Evolutionary conservation across 2,888 invertebrate species (phyloP).

Genomic region (Sinohyriopsis cumingii): DNA sequence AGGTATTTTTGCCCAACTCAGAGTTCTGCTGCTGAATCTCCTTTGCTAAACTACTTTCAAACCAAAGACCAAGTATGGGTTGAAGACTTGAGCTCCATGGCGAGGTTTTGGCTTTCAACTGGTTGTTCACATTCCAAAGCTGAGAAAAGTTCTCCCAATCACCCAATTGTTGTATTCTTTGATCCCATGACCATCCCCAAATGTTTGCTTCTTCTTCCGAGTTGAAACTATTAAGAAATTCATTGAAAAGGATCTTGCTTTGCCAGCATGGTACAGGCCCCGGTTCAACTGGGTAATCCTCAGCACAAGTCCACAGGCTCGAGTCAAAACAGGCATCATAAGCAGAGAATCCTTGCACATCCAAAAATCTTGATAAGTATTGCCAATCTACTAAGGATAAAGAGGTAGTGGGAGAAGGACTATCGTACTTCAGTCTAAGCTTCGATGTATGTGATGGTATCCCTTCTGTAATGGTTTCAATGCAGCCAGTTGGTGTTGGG

Average conservation of each 20-base stretch:
- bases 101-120: slow-evolving; percentile 29
- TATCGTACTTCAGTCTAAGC: too few relatives aligned
- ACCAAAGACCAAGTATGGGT: slow-evolving; percentile 23
- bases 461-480: too few relatives aligned
- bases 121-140: slow-evolving; percentile 55
- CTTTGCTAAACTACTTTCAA: slow-evolving; percentile 10
- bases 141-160: slow-evolving; percentile 29
- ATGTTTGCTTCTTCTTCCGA: slow-evolving; percentile 5
- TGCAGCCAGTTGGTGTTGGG: too few relatives aligned
- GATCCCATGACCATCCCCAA: slow-evolving; percentile 7
- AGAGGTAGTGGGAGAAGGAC: too few relatives aligned
- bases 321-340: background rate
- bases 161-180: slow-evolving; percentile 22
- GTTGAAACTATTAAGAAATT: slow-evolving; percentile 11
- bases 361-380: slow-evolving; percentile 22
- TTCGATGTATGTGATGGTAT: too few relatives aligned
- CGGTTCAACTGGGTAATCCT: too few relatives aligned
- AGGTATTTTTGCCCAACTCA: slow-evolving; percentile 29
- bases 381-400: slow-evolving; percentile 25
- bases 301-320: too few relatives aligned
- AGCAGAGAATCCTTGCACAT: background rate
- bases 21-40: slow-evolving; percentile 1
- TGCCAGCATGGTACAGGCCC: slow-evolving; percentile 21
- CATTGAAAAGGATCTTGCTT: slow-evolving; percentile 34
- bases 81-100: slow-evolving; percentile 21